Evolutionary conservation across 2,113 vertebrate genomes (phyloP).

Genomic region (Lasiurus cinereus): DNA sequence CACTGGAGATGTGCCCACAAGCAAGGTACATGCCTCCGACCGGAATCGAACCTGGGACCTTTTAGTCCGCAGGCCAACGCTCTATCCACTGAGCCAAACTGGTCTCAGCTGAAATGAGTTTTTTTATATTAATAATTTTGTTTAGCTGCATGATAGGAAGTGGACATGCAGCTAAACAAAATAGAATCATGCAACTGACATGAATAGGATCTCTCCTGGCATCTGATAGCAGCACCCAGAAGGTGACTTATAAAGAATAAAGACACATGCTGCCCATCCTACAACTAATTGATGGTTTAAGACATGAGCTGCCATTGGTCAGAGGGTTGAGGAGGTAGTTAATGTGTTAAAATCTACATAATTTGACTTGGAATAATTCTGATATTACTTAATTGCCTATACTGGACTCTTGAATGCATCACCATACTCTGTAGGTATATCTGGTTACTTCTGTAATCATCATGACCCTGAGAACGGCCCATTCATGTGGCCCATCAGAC

Average conservation of each 20-base stretch:
- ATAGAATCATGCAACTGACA: no score
- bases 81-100: no score
- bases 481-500: not conserved
- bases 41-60: no score
- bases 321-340: not conserved
- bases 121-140: not conserved
- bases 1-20: no score
- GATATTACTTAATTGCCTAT: not conserved
- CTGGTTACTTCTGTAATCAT: not conserved
- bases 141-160: not conserved
- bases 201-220: not conserved
- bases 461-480: not conserved
- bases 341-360: slow-evolving; percentile 23
- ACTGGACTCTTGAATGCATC: not conserved
- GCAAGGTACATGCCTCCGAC: no score
- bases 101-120: not conserved
- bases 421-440: not conserved
- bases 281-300: not conserved
- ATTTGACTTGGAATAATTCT: slow-evolving; percentile 38
- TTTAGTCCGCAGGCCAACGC: no score
- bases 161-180: not conserved
- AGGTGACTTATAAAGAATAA: not conserved
- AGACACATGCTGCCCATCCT: not conserved
- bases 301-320: not conserved
- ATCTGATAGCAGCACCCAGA: not conserved